phyloP scores from a whole-genome alignment of 2,113 vertebrate species.

The Microtus ochrogaster region DNA sequence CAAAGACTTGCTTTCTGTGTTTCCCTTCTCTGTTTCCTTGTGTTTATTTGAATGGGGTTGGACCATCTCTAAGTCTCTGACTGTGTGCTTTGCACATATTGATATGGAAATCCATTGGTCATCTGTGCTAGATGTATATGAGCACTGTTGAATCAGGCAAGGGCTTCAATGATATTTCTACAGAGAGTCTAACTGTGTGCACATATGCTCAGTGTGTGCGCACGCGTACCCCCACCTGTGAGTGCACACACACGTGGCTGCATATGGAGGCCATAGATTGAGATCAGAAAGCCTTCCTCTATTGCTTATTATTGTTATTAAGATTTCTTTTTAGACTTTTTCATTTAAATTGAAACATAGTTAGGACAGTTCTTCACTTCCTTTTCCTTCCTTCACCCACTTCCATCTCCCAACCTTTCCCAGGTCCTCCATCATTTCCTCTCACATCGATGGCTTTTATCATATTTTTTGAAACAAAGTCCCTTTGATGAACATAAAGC shows the following conservation, averaged over 20 bases:
- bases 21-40: background rate
- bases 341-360: background rate
- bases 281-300: background rate
- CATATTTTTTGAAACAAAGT: background rate
- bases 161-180: background rate
- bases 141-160: background rate
- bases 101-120: background rate
- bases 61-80: background rate
- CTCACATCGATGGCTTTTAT: background rate
- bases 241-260: background rate
- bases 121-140: background rate
- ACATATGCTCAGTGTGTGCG: background rate
- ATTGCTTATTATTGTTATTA: background rate
- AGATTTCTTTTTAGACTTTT: background rate
- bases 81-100: background rate
- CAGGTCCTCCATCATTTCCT: background rate
- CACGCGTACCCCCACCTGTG: background rate
- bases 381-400: background rate
- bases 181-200: background rate
- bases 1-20: constrained; percentile 5
- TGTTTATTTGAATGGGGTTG: background rate
- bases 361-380: background rate
- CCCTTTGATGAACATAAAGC: background rate
- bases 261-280: background rate
- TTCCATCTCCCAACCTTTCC: background rate